Base-by-base conservation (phyloP, 2,888 invertebrate genomes). In the Synergus japonicus region DNA sequence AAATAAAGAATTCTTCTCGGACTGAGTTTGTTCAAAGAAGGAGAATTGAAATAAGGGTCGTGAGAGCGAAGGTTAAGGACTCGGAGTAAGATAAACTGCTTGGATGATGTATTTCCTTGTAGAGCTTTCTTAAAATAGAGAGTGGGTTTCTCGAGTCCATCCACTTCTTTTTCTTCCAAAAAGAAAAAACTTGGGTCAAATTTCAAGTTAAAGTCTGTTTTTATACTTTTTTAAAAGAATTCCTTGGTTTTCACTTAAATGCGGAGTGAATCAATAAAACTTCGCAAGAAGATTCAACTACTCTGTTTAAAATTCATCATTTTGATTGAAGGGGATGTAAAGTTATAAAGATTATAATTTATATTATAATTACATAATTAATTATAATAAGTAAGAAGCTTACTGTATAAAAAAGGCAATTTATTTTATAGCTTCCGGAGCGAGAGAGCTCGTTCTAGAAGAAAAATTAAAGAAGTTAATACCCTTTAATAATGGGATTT, bases 41-140 rank as follows among this genome's bases (percentile, higher is more conserved):
- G n/a, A 54, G 54, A 54, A 54, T 54, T 54, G n/a, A 54, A n/a
- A 9, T 54, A 18, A 54, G n/a, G 54, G 54, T 54, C 54, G 54
- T 54, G 54, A 54, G 54, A 18, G n/a, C 54, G n/a, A 54, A 54
- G 54, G n/a, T 54, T 54, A 54, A 54, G 54, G 54, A 54, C 54
- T 54, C 54, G 8, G 54, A n/a, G n/a, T 9, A 54, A 54, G 54
- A 54, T 54, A 54, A 54, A 9, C n/a, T n/a, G n/a, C 9, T 18
- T 9, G 9, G 5, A 18, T 54, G n/a, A n/a, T 54, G 9, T 18
- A 54, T n/a, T 54, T 54, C n/a, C n/a, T n/a, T n/a, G 8, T 54
- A 9, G 54, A 54, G n/a, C 9, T 54, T 18, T 54, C 54, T n/a
- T 54, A 54, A n/a, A n/a, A 54, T 54, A 54, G n/a, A n/a, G 9